A percentile compares a stretch with the other conserved stretches of the same genome.
Conservation (phyloP, 2,797 vertebrate genomes). For the Acipenser oxyrinchus region DNA sequence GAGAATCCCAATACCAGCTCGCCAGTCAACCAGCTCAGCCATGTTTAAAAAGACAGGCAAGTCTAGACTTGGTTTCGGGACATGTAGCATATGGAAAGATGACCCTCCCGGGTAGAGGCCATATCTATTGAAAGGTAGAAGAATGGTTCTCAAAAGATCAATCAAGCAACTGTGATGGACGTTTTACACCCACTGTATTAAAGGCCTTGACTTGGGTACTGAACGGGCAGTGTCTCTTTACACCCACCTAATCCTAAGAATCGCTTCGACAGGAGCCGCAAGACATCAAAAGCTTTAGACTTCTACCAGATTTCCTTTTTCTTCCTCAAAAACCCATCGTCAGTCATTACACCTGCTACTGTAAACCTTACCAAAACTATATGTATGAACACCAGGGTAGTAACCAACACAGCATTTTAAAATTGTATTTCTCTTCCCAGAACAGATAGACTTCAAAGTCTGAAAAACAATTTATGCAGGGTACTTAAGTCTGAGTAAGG, state of each 20-base stretch:
- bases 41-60: conserved; percentile 21
- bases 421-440: too few relatives aligned
- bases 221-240: conserved; percentile 9
- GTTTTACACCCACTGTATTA: conserved; percentile 18
- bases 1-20: conserved; percentile 15
- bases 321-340: too few relatives aligned
- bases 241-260: not conserved
- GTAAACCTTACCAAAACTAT: too few relatives aligned
- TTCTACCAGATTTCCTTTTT: too few relatives aligned
- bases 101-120: conserved; percentile 3
- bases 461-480: too few relatives aligned
- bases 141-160: conserved; percentile 24
- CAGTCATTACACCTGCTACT: too few relatives aligned
- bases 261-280: too few relatives aligned
- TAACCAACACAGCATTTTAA: too few relatives aligned
- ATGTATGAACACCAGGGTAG: too few relatives aligned
- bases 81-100: conserved; percentile 6
- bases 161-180: conserved; percentile 19
- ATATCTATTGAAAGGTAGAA: conserved; percentile 18
- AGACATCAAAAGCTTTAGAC: too few relatives aligned
- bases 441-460: too few relatives aligned
- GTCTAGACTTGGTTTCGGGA: conserved; percentile 25
- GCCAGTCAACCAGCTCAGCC: conserved; percentile 24
- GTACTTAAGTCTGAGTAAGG: too few relatives aligned
- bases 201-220: conserved; percentile 7